Evolutionary conservation across 2,888 invertebrate species (phyloP).

Genomic region (Gastrophysa polygoni): DNA sequence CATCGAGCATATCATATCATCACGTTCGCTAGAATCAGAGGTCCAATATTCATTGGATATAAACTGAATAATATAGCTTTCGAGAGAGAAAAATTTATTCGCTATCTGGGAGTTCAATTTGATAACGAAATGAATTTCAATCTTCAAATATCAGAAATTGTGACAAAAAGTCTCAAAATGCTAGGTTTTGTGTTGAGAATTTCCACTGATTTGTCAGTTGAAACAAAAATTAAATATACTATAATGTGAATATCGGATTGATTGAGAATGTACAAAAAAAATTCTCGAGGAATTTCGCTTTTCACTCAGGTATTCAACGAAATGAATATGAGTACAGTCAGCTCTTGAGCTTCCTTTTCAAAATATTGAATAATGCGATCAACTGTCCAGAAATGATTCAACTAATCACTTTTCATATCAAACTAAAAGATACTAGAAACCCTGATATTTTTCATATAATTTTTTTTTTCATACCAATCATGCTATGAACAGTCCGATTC

Average conservation of each 20-base stretch:
- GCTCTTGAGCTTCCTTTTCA: no score
- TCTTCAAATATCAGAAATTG: no score
- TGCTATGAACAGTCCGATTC: no score
- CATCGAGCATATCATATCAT: constrained; percentile 5
- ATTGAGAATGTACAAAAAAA: not conserved
- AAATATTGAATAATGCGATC: no score
- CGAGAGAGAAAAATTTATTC: not conserved
- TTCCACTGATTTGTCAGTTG: not conserved
- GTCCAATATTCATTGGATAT: constrained; percentile 1
- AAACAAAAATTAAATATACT: not conserved
- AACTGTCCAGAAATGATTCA: not conserved
- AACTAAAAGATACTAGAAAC: no score
- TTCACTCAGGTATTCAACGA: no score
- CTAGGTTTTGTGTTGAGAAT: no score
- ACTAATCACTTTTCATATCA: not conserved
- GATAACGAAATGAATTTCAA: constrained; percentile 2
- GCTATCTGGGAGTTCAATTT: not conserved
- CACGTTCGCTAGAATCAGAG: not conserved
- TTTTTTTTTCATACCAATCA: no score
- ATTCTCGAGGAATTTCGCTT: not conserved
- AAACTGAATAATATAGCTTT: constrained; percentile 1
- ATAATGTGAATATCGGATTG: not conserved
- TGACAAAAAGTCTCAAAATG: no score
- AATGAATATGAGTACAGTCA: no score
- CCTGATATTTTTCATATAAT: no score